Conservation (phyloP, 2,113 vertebrate genomes). For the Nerophis lumbriciformis region DNA sequence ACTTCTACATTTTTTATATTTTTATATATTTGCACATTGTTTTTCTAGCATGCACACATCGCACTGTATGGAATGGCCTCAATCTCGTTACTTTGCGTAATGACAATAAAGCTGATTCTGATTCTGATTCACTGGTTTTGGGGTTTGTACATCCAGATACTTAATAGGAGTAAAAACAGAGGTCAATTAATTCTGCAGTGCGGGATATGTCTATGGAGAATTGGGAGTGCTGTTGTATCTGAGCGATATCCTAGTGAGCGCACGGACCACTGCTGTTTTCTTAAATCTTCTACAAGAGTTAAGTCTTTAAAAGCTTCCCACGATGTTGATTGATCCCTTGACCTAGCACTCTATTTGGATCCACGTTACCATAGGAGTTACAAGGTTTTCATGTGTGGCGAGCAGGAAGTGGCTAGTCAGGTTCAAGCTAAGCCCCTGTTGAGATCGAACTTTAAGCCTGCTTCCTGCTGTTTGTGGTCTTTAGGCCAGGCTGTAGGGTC, state of each 20-base stretch:
- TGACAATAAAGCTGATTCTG: too few species aligned
- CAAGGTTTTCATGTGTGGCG: slow-evolving; percentile 50
- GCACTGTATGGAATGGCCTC: too few species aligned
- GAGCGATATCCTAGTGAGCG: slow-evolving; percentile 42
- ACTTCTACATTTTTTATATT: too few species aligned
- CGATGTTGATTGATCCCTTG: slow-evolving; percentile 65
- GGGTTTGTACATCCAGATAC: neutral
- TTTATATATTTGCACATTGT: too few species aligned
- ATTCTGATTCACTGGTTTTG: too few species aligned
- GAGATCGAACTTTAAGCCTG: slow-evolving; percentile 47
- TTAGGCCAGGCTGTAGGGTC: slow-evolving; percentile 7
- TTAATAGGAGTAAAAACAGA: neutral
- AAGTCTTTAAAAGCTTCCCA: slow-evolving; percentile 69
- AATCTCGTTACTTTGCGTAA: too few species aligned
- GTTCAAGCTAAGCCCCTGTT: slow-evolving; percentile 59
- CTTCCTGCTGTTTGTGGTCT: slow-evolving; percentile 46
- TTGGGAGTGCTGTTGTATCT: slow-evolving; percentile 20
- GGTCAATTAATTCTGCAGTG: slow-evolving; percentile 27
- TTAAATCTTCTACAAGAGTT: slow-evolving; percentile 53
- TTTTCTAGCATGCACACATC: too few species aligned
- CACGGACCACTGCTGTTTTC: slow-evolving; percentile 46
- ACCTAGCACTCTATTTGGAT: slow-evolving; percentile 63
- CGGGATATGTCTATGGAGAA: slow-evolving; percentile 26
- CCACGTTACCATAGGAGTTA: slow-evolving; percentile 54
- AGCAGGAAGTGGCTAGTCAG: slow-evolving; percentile 64